Base-by-base conservation (phyloP, 2,888 invertebrate species). In the Tenodera sinensis region DNA sequence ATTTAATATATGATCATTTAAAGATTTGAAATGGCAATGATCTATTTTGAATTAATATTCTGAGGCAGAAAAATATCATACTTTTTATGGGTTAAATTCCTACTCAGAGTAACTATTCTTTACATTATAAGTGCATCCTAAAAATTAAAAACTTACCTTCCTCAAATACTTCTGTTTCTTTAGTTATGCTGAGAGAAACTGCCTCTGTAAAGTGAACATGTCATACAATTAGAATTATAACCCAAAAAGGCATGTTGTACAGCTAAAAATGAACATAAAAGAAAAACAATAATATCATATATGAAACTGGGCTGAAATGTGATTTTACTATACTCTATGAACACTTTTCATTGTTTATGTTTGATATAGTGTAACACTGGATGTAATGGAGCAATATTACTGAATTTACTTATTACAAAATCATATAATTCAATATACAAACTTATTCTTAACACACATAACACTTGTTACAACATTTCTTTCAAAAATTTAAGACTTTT, bases 131-230 rank as follows among this genome's bases (percentile, higher is more conserved):
- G 0, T 12, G 42, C 9, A 71, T 20, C 12, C 42, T 88, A 27
- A 83, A 15, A 25, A 2, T 20, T 9, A 28, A 87, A n/a, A 88
- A n/a, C 90, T 91, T 92, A 94, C 93, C 94, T 93, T 93, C 94
- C 94, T 95, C 95, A 91, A 94, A 94, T 91, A 96, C 94, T 92
- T 96, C 95, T 92, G 95, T 95, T 93, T 96, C 96, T 92, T 95
- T 95, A 20, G 96, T 94, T 91, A 97, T 96, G 92, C 96, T 96
- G 92, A 96, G 95, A 25, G 96, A 95, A 71, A 95, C 96, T 91
- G 96, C 96, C 93, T 96, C 97, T 97, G 95, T 88, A 93, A 94
- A 91, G 15, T 28, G 84, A 89, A 88, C 89, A 87, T 89, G 90
- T 84, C 90, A 92, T 88, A 27, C 87, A n/a, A n/a, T 34, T 28